Evolutionary conservation across 2,888 invertebrate species (phyloP).

Genomic region (Diplolepis rosae): DNA sequence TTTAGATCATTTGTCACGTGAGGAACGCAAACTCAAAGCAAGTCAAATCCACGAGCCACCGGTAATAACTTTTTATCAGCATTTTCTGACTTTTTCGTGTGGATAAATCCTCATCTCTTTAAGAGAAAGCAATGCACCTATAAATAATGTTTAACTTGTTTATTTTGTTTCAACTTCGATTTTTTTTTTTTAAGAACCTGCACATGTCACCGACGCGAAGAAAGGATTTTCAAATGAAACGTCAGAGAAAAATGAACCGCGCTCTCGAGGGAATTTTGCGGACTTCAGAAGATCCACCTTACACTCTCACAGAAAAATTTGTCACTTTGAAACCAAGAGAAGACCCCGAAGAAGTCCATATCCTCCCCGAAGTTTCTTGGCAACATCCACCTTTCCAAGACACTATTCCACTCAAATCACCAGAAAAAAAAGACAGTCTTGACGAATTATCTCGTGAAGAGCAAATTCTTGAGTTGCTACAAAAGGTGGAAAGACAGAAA

Average conservation of each 20-base stretch:
- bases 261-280: constrained; percentile 72
- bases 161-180: neutral
- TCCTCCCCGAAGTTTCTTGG: constrained; percentile 46
- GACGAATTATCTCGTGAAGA: constrained; percentile 59
- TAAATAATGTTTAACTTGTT: too few species aligned
- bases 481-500: constrained; percentile 67
- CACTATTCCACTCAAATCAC: neutral
- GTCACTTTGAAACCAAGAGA: constrained; percentile 56
- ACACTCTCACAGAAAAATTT: constrained; percentile 48
- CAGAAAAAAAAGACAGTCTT: constrained; percentile 34
- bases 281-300: constrained; percentile 32
- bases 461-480: constrained; percentile 65
- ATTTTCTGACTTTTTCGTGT: neutral
- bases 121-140: too few species aligned
- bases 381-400: constrained; percentile 45
- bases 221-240: constrained; percentile 71
- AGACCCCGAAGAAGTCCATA: constrained; percentile 29
- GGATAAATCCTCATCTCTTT: neutral
- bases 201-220: constrained; percentile 60
- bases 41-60: constrained; percentile 51
- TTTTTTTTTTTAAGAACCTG: constrained; percentile 39
- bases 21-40: constrained; percentile 64
- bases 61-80: constrained; percentile 44
- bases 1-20: constrained; percentile 58
- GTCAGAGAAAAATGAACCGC: constrained; percentile 76